Conservation (phyloP, 2,888 invertebrate genomes). For the Xiphydria camelus region DNA sequence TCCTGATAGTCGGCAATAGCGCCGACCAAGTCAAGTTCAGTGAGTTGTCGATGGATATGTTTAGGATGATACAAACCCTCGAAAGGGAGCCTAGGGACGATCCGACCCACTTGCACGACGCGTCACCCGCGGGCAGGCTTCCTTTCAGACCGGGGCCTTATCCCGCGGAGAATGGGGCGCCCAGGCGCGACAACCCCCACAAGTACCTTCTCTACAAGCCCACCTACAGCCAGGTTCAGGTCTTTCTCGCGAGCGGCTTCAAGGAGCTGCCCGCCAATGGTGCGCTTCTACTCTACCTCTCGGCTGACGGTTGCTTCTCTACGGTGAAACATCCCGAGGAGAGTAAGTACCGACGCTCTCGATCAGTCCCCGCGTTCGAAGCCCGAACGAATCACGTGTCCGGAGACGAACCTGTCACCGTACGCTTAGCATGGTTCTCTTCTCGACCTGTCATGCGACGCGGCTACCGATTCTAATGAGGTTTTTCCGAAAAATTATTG, state of each 20-base stretch:
- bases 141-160: slow-evolving; percentile 64
- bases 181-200: slow-evolving; percentile 88
- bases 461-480: too few species aligned
- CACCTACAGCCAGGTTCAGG: slow-evolving; percentile 88
- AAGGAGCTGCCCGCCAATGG: slow-evolving; percentile 92
- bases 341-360: too few species aligned
- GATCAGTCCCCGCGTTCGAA: too few species aligned
- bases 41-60: slow-evolving; percentile 97
- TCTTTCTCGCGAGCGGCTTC: slow-evolving; percentile 89
- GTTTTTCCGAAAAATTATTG: too few species aligned
- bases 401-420: neutral
- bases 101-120: slow-evolving; percentile 72
- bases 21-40: slow-evolving; percentile 95
- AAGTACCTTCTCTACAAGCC: slow-evolving; percentile 96
- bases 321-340: slow-evolving; percentile 86
- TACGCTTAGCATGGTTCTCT: too few species aligned
- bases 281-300: slow-evolving; percentile 88
- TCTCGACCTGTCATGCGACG: too few species aligned
- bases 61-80: slow-evolving; percentile 91
- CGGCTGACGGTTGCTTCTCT: slow-evolving; percentile 87
- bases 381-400: neutral
- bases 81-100: slow-evolving; percentile 91
- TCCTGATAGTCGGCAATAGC: slow-evolving; percentile 90
- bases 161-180: slow-evolving; percentile 72
- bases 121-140: slow-evolving; percentile 71